These are phyloP conservation scores for Synodontis membranacea DNA, from an alignment of 2,113 vertebrate species.

Conservation along the genomic window DNA sequence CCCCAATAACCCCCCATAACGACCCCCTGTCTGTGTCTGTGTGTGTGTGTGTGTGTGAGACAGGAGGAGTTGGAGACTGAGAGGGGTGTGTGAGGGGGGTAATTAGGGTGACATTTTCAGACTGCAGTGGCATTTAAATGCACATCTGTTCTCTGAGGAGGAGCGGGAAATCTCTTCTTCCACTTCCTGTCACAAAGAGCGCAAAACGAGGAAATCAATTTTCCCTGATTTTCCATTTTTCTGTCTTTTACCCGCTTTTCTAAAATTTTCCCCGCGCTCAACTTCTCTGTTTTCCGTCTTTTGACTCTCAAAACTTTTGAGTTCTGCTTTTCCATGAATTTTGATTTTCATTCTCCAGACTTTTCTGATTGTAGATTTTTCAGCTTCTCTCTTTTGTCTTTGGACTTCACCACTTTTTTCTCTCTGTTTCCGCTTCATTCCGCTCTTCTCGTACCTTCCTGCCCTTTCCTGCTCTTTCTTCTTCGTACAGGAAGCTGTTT, in stretches of 20 bases:
- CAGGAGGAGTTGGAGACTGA: not conserved
- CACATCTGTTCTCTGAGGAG: slow-evolving; percentile 8
- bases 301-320: too few species aligned
- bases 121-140: slow-evolving; percentile 9
- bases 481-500: not conserved
- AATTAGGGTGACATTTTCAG: not conserved
- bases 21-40: slow-evolving; percentile 3
- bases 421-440: not conserved
- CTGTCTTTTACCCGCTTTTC: not conserved
- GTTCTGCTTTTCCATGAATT: not conserved
- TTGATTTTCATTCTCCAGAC: not conserved
- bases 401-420: not conserved
- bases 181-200: not conserved
- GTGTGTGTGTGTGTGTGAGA: not conserved
- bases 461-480: not conserved
- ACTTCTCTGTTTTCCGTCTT: too few species aligned
- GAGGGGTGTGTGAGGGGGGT: not conserved
- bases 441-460: not conserved
- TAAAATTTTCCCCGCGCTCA: not conserved
- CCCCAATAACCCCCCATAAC: not conserved
- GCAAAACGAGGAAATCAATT: not conserved
- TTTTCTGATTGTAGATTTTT: not conserved
- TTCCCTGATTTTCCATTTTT: not conserved
- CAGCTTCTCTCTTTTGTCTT: not conserved
- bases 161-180: not conserved